Evolutionary conservation across 2,888 invertebrate genomes (phyloP).

Genomic region (Melieria omissa): DNA sequence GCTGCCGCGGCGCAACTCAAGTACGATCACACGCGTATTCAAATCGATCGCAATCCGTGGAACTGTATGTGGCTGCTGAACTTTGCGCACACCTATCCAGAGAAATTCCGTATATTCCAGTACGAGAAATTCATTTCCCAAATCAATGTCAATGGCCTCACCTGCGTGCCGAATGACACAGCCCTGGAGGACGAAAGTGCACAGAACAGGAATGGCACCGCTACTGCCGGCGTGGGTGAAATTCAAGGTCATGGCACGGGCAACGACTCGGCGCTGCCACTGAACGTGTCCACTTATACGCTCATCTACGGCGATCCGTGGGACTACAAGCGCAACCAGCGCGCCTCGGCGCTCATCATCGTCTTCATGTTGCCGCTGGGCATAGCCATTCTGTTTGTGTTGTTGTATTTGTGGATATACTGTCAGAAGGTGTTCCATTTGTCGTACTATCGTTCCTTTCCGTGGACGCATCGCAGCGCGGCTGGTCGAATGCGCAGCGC

Average conservation of each 20-base stretch:
- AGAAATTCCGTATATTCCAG: slow-evolving; percentile 59
- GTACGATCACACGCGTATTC: slow-evolving; percentile 48
- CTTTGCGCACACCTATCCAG: slow-evolving; percentile 57
- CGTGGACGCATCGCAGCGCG: slow-evolving; percentile 15
- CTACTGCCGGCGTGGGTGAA: not conserved
- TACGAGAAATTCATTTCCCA: slow-evolving; percentile 64
- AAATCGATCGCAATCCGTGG: slow-evolving; percentile 62
- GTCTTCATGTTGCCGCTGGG: slow-evolving; percentile 64
- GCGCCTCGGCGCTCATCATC: slow-evolving; percentile 60
- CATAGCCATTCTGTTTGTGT: slow-evolving; percentile 59
- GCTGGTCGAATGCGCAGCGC: slow-evolving; percentile 42
- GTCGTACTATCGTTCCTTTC: slow-evolving; percentile 56
- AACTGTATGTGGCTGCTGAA: slow-evolving; percentile 62
- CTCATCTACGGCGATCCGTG: slow-evolving; percentile 58
- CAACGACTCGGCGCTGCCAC: slow-evolving; percentile 5
- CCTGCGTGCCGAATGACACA: slow-evolving; percentile 52
- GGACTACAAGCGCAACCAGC: slow-evolving; percentile 59
- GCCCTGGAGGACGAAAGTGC: not conserved
- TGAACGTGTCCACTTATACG: slow-evolving; percentile 53
- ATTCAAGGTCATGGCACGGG: not conserved
- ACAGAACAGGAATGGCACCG: not conserved
- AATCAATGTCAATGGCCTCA: slow-evolving; percentile 64
- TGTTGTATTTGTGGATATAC: slow-evolving; percentile 63
- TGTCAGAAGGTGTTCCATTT: slow-evolving; percentile 63
- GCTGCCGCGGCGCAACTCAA: slow-evolving; percentile 33